Evolutionary conservation across 2,797 vertebrate species (phyloP).

Genomic region (Falco berigora): DNA sequence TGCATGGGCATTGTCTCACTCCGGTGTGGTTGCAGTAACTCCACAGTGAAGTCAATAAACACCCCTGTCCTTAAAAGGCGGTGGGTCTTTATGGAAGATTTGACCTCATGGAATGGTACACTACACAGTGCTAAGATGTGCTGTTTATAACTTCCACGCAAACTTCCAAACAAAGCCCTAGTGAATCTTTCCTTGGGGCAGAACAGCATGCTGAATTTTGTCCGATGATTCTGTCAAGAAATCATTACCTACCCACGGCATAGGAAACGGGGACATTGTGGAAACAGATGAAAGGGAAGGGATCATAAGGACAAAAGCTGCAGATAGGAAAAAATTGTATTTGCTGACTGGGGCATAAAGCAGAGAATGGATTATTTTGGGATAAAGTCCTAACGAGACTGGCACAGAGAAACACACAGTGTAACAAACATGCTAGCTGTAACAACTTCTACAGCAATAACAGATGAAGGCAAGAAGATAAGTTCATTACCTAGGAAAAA

Average conservation of each 20-base stretch:
- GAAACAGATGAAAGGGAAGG: not conserved
- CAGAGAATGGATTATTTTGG: not conserved
- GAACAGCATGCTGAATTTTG: not conserved
- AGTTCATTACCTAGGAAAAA: not conserved
- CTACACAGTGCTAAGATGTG: not conserved
- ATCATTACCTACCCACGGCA: not conserved
- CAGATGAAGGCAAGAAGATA: not conserved
- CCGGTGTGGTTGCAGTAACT: not conserved
- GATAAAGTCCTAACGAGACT: not conserved
- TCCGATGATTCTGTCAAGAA: not conserved
- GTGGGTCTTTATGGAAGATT: not conserved
- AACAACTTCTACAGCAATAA: not conserved
- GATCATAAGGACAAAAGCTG: not conserved
- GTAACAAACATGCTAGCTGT: not conserved
- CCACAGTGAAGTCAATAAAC: not conserved
- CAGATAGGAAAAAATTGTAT: not conserved
- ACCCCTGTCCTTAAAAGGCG: not conserved
- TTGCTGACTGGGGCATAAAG: not conserved
- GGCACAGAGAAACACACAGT: not conserved
- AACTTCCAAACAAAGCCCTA: not conserved
- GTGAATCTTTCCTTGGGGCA: not conserved
- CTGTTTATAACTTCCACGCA: not conserved
- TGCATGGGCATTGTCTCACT: not conserved
- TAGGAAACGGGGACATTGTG: not conserved
- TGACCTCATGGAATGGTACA: not conserved